These are phyloP conservation scores for Sterrhoptilus dennistouni DNA, from an alignment of 2,113 vertebrate genomes.

Conservation along the genomic window DNA sequence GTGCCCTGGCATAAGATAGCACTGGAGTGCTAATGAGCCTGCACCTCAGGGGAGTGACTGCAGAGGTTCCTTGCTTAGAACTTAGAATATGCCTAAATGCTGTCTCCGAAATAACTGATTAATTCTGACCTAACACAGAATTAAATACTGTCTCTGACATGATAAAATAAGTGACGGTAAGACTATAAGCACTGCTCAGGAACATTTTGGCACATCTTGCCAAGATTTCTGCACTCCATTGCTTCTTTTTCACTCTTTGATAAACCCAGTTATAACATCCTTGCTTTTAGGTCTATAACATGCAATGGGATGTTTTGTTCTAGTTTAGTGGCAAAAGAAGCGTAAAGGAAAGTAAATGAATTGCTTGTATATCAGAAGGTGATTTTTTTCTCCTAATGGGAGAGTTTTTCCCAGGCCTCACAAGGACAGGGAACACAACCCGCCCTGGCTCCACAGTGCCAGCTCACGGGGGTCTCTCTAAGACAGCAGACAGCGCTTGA, in stretches of 20 bases:
- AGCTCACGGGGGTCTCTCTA: neutral
- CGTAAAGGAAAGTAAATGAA: neutral
- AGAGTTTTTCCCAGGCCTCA: neutral
- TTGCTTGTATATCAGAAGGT: neutral
- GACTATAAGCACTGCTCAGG: neutral
- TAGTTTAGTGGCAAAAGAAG: neutral
- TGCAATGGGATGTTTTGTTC: neutral
- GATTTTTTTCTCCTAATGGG: neutral
- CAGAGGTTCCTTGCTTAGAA: neutral
- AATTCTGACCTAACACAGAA: neutral
- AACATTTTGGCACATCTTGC: neutral
- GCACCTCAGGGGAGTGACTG: neutral
- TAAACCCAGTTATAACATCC: neutral
- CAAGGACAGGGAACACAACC: neutral
- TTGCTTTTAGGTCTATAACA: neutral
- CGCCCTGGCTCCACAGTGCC: neutral
- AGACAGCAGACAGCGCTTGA: neutral
- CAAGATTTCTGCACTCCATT: neutral
- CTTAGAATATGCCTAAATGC: neutral
- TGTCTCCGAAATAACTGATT: neutral
- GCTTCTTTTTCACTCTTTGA: neutral
- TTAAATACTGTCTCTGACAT: neutral
- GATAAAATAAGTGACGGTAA: neutral
- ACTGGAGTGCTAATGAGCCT: neutral
- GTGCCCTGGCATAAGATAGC: neutral